These are phyloP conservation scores for Shinisaurus crocodilurus DNA, from an alignment of 2,113 vertebrate species.

Conservation along the genomic window DNA sequence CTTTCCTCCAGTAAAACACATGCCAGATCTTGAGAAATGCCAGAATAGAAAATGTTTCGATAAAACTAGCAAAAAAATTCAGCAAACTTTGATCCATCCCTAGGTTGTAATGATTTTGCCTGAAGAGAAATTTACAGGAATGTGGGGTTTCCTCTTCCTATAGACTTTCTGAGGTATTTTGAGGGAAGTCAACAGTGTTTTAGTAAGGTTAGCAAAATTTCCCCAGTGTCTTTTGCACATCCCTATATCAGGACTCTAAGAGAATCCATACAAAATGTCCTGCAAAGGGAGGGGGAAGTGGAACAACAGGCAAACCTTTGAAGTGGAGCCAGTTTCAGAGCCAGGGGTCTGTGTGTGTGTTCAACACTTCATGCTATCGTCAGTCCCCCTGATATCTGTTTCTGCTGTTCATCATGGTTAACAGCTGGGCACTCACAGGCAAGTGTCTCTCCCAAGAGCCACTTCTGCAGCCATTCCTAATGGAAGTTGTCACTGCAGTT, in stretches of 20 bases:
- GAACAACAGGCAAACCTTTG: neutral
- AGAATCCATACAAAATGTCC: neutral
- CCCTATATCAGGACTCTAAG: too few relatives aligned
- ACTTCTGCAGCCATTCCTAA: conserved; percentile 50
- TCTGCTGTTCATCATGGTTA: conserved; percentile 50
- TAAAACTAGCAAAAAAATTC: too few relatives aligned
- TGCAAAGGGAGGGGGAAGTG: conserved; percentile 14
- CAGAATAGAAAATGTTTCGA: neutral
- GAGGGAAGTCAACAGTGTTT: fast-evolving
- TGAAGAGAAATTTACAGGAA: neutral
- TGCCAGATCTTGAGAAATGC: neutral
- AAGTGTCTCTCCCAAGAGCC: conserved; percentile 48
- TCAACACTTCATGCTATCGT: conserved; percentile 2
- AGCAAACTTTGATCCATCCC: too few relatives aligned
- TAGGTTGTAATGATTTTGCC: neutral
- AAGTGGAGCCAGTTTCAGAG: neutral
- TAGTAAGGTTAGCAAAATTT: neutral
- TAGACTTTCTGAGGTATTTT: neutral
- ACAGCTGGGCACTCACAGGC: conserved; percentile 36
- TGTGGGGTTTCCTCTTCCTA: neutral
- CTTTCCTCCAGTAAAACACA: neutral
- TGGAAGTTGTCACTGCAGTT: conserved; percentile 39
- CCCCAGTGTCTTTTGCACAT: neutral
- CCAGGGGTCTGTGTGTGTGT: neutral
- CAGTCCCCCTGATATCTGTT: conserved; percentile 35